Conservation (phyloP, 2,888 invertebrate species). For the Cephus rjabovi region DNA sequence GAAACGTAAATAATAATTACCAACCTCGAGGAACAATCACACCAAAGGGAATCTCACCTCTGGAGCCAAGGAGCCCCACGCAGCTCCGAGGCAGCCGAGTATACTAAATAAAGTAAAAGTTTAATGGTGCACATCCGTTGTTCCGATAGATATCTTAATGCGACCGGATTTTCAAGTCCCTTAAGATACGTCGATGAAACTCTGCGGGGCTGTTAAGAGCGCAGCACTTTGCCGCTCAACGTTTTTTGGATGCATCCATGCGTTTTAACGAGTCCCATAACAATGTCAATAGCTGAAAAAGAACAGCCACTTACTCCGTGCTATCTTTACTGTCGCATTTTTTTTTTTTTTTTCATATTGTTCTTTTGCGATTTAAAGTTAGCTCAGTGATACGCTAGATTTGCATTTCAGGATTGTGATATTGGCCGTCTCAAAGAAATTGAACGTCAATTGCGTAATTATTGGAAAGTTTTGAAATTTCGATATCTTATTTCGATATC, state of each 20-base stretch:
- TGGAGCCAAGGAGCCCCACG: background rate
- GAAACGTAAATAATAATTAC: conserved; percentile 56
- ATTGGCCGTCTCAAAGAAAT: background rate
- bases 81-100: conserved; percentile 28
- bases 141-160: conserved; percentile 66
- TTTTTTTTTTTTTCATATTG: background rate
- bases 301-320: conserved; percentile 8
- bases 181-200: conserved; percentile 49
- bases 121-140: conserved; percentile 65
- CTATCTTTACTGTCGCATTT: background rate
- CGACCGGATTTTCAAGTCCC: conserved; percentile 65
- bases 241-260: conserved; percentile 18
- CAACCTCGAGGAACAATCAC: conserved; percentile 45
- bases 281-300: conserved; percentile 48
- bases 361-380: background rate
- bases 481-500: background rate
- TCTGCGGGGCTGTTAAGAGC: conserved; percentile 24
- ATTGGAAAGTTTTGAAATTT: background rate
- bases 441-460: background rate
- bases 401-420: background rate
- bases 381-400: background rate
- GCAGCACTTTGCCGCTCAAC: conserved; percentile 11
- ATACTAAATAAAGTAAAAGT: conserved; percentile 62
- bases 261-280: conserved; percentile 46
- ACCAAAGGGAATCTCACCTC: conserved; percentile 23